These are phyloP conservation scores for Biston stratarius DNA, from an alignment of 2,888 invertebrate species.

Conservation along the genomic window DNA sequence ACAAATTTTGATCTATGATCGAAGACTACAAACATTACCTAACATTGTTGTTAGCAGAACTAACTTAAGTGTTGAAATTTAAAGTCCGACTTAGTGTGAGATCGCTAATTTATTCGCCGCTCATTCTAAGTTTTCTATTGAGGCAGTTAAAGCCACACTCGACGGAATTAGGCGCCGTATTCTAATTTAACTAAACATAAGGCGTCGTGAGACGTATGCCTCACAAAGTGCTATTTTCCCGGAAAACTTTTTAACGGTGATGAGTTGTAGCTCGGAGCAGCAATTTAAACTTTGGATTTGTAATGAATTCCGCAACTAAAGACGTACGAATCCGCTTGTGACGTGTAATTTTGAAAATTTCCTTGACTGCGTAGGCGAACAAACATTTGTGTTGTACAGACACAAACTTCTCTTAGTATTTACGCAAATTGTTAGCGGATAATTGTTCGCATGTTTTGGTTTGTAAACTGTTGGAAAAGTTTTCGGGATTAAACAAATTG, in stretches of 20 bases:
- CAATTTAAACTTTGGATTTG: slow-evolving; percentile 78
- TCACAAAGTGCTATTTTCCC: slow-evolving; percentile 44
- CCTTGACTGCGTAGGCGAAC: slow-evolving; percentile 24
- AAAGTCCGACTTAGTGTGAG: not conserved
- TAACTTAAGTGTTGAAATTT: no score
- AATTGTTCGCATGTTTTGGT: slow-evolving; percentile 21
- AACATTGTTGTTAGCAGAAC: no score
- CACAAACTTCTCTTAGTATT: slow-evolving; percentile 22
- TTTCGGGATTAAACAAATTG: not conserved
- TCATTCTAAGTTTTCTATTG: slow-evolving; percentile 46
- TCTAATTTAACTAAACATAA: slow-evolving; percentile 71
- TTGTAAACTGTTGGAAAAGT: not conserved
- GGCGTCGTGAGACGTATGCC: slow-evolving; percentile 61
- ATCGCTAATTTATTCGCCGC: slow-evolving; percentile 11
- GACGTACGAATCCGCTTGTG: slow-evolving; percentile 63
- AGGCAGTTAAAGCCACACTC: slow-evolving; percentile 61
- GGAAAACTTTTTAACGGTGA: slow-evolving; percentile 75
- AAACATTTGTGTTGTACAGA: slow-evolving; percentile 29
- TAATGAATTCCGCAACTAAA: slow-evolving; percentile 70
- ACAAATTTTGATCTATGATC: not conserved
- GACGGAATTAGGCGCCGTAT: slow-evolving; percentile 54
- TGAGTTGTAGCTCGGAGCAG: slow-evolving; percentile 72
- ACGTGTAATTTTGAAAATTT: slow-evolving; percentile 61
- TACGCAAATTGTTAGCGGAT: slow-evolving; percentile 27
- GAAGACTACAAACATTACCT: not conserved